Conservation (phyloP, 2,888 invertebrate genomes). For the Eupithecia subumbrata region DNA sequence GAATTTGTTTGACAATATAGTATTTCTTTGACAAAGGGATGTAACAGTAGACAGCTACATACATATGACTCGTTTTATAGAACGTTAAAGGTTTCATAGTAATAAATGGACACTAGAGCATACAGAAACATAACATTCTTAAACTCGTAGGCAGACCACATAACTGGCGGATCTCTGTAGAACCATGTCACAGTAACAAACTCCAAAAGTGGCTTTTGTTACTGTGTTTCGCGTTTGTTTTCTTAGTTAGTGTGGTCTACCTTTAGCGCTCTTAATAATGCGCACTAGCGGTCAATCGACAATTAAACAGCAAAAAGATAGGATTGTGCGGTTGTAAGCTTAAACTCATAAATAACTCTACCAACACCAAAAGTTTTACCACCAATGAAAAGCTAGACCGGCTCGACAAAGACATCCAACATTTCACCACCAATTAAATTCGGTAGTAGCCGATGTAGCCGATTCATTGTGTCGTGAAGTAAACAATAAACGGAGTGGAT, state of each 20-base stretch:
- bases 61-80: not conserved
- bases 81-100: not conserved
- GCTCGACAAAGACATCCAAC: conserved; percentile 25
- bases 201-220: no score
- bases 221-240: no score
- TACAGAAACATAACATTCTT: no score
- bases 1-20: no score
- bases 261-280: no score
- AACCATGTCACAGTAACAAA: no score
- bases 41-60: not conserved
- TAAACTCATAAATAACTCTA: not conserved
- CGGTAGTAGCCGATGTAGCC: conserved; percentile 24
- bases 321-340: not conserved
- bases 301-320: not conserved
- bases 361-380: not conserved
- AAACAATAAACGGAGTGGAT: conserved; percentile 46
- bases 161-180: no score
- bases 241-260: no score
- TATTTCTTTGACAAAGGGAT: conserved; percentile 17
- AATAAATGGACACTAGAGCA: not conserved
- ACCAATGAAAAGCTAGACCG: not conserved
- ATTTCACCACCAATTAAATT: conserved; percentile 28
- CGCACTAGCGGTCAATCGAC: no score
- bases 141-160: no score
- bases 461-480: conserved; percentile 29